Evolutionary conservation across 2,797 vertebrate species (phyloP), one percentile per base, ranked within the genome.

Genomic region (Falco columbarius): DNA sequence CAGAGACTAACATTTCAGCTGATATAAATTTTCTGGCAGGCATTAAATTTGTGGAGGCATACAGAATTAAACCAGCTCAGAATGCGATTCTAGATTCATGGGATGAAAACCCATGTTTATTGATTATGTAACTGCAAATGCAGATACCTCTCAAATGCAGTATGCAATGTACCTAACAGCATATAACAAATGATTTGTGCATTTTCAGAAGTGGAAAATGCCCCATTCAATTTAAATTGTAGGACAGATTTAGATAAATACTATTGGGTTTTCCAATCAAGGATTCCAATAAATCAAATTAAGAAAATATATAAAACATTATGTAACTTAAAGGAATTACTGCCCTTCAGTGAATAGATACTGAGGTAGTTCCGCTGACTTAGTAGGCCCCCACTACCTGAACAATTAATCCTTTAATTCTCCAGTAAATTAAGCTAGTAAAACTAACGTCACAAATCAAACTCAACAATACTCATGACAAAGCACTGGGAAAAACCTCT

Each of bases 91-190:
- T 32, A 59, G 81, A 93, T 87, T 87, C 73, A 87, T 47, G 68
- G 79, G 89, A 82, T 1, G 0, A 95, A 95, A 71, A 4, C 23
- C 70, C 30, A 46, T 89, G 86, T 93, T 96, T 93, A 79, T 94
- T n/a, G 80, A 93, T 95, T 93, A 94, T 49, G 49, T 63, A 95
- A 95, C 67, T 84, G 80, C 59, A 72, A 94, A 90, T 71, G 90
- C 51, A 93, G 82, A 59, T 86, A 76, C 5, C 21, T 81, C 73
- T 92, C 54, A 88, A 86, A 70, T 18, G 38, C 80, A 80, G 81
- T 34, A 56, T 81, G 52, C 42, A 92, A 92, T 29, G 4, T 47
- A 62, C 36, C 24, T 58, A 70, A 63, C 27, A 46, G 36, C 15
- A 30, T 22, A 21, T 27, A 90, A 79, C 30, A 70, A 91, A 81